A percentile compares a stretch with the other conserved stretches of the same genome.
These are phyloP conservation scores for Bovichtus diacanthus DNA, from an alignment of 2,797 vertebrate genomes.

Conservation along the genomic window DNA sequence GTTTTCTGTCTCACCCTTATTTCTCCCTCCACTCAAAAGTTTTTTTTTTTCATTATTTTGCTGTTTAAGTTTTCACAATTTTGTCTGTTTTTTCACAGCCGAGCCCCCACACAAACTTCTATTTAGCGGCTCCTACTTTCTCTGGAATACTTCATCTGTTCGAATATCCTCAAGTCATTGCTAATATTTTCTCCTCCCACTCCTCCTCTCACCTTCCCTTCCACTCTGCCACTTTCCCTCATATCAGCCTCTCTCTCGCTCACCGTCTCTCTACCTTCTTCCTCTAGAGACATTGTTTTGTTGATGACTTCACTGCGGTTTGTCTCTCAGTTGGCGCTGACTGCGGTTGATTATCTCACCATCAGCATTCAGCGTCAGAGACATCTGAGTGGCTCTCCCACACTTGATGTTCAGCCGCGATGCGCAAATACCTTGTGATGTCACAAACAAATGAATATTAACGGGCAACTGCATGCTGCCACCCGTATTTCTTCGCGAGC, in stretches of 20 bases:
- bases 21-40: not conserved
- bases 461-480: slow-evolving; percentile 12
- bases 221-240: slow-evolving; percentile 12
- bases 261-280: not conserved
- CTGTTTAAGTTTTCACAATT: slow-evolving; percentile 33
- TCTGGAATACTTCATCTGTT: slow-evolving; percentile 38
- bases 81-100: slow-evolving; percentile 33
- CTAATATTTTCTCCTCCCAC: slow-evolving; percentile 39
- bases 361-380: slow-evolving; percentile 65
- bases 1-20: not conserved
- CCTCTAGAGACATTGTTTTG: slow-evolving; percentile 62
- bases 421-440: slow-evolving; percentile 59
- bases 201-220: slow-evolving; percentile 33
- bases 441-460: slow-evolving; percentile 44
- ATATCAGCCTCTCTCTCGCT: slow-evolving; percentile 17
- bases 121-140: slow-evolving; percentile 36
- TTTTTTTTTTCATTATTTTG: slow-evolving; percentile 22
- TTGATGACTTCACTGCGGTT: slow-evolving; percentile 75
- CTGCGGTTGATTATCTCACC: slow-evolving; percentile 74
- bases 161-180: slow-evolving; percentile 33
- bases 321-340: slow-evolving; percentile 62
- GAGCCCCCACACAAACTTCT: not conserved
- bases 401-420: slow-evolving; percentile 8
- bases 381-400: slow-evolving; percentile 45
- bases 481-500: slow-evolving; percentile 11